These are phyloP conservation scores for Myotis daubentonii DNA, from an alignment of 2,797 vertebrate species.

Conservation along the genomic window DNA sequence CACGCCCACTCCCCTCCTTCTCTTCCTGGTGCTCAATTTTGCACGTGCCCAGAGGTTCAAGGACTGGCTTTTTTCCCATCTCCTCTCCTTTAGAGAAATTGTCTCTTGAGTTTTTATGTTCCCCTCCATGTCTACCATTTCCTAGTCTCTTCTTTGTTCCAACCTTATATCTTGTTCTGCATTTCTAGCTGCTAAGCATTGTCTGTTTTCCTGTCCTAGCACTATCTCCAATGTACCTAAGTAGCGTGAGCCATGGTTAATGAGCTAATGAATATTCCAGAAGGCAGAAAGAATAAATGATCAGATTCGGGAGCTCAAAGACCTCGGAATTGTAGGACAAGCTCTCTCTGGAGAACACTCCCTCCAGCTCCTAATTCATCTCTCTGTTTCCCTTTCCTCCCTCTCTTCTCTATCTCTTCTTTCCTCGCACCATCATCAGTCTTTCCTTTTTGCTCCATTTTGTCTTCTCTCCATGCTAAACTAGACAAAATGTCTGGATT, in stretches of 20 bases:
- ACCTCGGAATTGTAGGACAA: neutral
- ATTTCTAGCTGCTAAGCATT: neutral
- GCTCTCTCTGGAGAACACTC: neutral
- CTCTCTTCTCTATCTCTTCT: neutral
- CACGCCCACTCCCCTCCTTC: no score
- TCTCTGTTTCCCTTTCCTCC: neutral
- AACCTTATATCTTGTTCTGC: neutral
- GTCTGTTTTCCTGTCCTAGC: neutral
- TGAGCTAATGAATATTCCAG: slow-evolving; percentile 1
- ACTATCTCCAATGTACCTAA: neutral
- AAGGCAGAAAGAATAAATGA: neutral
- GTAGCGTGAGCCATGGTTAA: neutral
- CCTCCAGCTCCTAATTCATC: neutral
- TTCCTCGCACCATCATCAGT: neutral
- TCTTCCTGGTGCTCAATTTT: neutral
- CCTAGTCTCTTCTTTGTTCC: neutral
- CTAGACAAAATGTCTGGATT: neutral
- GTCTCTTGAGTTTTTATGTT: neutral
- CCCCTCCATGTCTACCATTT: neutral
- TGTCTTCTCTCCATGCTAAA: neutral
- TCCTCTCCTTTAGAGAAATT: neutral
- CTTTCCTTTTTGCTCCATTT: neutral
- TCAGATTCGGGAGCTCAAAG: neutral
- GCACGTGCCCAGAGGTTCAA: neutral
- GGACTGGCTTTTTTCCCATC: neutral